phyloP scores from a whole-genome alignment of 2,888 invertebrate genomes.

The Leucophenga maculata region DNA sequence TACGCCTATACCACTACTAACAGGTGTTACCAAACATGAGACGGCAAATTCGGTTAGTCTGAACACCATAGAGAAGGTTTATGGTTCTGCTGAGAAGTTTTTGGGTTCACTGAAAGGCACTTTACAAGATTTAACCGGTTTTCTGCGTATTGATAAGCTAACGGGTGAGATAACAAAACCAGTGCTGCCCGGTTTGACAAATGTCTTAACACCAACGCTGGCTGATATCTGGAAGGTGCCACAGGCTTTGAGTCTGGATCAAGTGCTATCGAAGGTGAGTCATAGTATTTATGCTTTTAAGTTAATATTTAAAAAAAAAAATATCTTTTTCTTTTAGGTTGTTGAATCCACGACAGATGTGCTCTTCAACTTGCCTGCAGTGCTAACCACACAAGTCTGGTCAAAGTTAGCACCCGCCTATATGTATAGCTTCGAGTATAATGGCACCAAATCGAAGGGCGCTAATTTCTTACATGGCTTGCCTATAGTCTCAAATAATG shows the following conservation, averaged over 20 bases:
- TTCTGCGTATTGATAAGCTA: slow-evolving; percentile 62
- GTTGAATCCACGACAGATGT: slow-evolving; percentile 77
- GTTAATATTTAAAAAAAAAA: background rate
- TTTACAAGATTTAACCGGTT: slow-evolving; percentile 55
- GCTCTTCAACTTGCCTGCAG: slow-evolving; percentile 84
- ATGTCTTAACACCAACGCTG: slow-evolving; percentile 57
- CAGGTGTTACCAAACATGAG: slow-evolving; percentile 83
- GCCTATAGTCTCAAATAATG: slow-evolving; percentile 74
- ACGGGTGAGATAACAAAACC: slow-evolving; percentile 64
- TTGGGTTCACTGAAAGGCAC: slow-evolving; percentile 60
- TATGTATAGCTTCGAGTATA: slow-evolving; percentile 84
- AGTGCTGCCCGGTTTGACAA: slow-evolving; percentile 59
- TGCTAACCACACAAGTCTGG: slow-evolving; percentile 82
- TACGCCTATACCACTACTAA: slow-evolving; percentile 78
- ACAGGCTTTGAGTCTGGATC: slow-evolving; percentile 55
- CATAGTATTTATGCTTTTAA: background rate
- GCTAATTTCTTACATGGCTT: slow-evolving; percentile 79
- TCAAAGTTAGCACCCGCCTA: slow-evolving; percentile 77
- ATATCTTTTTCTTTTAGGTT: slow-evolving; percentile 44
- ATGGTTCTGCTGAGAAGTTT: slow-evolving; percentile 65
- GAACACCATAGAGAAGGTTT: slow-evolving; percentile 58
- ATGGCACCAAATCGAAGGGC: slow-evolving; percentile 76
- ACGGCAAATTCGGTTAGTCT: slow-evolving; percentile 73
- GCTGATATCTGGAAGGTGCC: slow-evolving; percentile 67
- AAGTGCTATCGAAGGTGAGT: slow-evolving; percentile 65